A percentile compares a stretch with the other conserved stretches of the same genome.
Conservation (phyloP, 2,797 vertebrate species). For the Hirundo rustica region DNA sequence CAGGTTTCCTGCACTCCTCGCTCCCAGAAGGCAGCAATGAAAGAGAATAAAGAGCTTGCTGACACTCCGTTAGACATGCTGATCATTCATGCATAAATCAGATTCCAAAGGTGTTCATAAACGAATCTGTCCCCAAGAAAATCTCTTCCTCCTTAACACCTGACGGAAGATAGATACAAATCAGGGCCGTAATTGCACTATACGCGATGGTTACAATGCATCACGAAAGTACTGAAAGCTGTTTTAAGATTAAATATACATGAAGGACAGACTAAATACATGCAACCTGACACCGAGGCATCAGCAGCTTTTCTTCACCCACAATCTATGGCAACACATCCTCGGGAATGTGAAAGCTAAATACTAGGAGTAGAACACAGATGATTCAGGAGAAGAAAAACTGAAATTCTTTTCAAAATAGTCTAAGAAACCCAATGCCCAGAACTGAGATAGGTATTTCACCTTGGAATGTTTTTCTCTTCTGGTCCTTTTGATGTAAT, state of each 20-base stretch:
- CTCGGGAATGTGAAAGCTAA: neutral
- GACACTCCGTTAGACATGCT: accelerated
- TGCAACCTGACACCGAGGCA: neutral
- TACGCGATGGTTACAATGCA: neutral
- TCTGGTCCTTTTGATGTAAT: neutral
- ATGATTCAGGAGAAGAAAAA: neutral
- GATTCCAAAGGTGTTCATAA: neutral
- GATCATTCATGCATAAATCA: neutral
- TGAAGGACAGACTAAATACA: neutral
- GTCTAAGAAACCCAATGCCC: neutral
- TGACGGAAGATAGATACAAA: neutral
- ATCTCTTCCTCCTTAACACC: neutral
- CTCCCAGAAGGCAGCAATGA: accelerated
- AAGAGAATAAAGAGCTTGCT: neutral
- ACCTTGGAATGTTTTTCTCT: neutral
- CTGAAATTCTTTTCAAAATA: neutral
- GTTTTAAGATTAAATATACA: neutral
- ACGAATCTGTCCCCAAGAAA: neutral
- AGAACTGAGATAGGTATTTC: neutral
- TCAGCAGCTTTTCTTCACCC: neutral
- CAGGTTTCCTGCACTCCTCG: accelerated
- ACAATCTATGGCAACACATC: neutral
- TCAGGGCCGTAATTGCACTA: neutral
- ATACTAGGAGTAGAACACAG: neutral
- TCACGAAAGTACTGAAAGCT: neutral